Evolutionary conservation across 2,113 vertebrate species (phyloP), one percentile per base, ranked within the genome.

Genomic region (Antennarius striatus): DNA sequence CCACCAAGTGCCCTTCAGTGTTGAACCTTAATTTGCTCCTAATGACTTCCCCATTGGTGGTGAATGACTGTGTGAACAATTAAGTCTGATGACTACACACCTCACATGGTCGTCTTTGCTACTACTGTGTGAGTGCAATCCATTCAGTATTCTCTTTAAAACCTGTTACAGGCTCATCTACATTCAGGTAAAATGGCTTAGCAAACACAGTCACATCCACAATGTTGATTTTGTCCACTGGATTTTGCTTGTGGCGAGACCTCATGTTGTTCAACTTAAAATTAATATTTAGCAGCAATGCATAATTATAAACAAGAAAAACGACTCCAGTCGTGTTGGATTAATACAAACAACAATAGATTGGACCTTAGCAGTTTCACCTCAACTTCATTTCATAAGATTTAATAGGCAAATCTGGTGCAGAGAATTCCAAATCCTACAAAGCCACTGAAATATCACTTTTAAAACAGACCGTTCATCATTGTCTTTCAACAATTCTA

Each of bases 111-210:
- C 4, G 32, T 36, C 7, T 36, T 7, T 36, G 32, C 7, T 36
- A 36, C 32, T 36, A 36, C 32, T 36, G 32, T 36, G 7, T 36
- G 32, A 36, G 7, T 36, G 32, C 32, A 36, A 56, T n/a, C 52
- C 61, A 79, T 52, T 68, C 80, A 79, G 75, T 42, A n/a, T 32
- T 61, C 5, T 59, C 73, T 74, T 43, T 60, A 63, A 58, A 66
- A 39, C 3, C 40, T 68, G 40, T 12, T 22, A 29, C 45, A 14
- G 30, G 22, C 53, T 68, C 47, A 60, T 83, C 59, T 59, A 36
- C 72, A 67, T 68, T 73, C 46, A 63, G 10, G 47, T 29, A 28
- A 59, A 60, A 40, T 32, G n/a, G 16, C 22, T 61, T 11, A 45
- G 48, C 57, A 55, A 62, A 80, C 28, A 56, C 42, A 48, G 4